Evolutionary conservation across 1,140 invertebrate species (phyloP).

Genomic region (Penaeus vannamei): DNA sequence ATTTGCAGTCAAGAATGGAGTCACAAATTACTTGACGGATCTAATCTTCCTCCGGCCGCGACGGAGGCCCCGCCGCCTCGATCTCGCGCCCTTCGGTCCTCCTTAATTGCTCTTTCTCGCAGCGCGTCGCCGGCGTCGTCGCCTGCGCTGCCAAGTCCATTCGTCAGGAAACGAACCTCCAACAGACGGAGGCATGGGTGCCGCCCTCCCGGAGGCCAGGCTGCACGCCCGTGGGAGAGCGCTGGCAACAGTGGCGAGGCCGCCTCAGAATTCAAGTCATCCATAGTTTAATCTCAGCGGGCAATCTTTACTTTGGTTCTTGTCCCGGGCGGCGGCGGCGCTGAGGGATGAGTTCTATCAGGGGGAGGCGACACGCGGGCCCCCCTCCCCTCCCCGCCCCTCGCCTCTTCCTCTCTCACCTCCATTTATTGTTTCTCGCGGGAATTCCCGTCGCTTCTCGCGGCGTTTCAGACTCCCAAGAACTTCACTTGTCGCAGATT

Average conservation of each 20-base stretch:
- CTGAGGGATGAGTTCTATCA: constrained; percentile 51
- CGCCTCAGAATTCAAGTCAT: constrained; percentile 61
- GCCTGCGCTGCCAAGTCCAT: too few relatives aligned
- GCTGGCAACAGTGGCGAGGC: constrained; percentile 31
- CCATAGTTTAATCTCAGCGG: constrained; percentile 59
- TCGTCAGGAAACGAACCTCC: too few relatives aligned
- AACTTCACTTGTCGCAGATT: too few relatives aligned
- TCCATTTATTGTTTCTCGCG: neutral
- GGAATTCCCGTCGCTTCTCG: too few relatives aligned
- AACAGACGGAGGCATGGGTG: too few relatives aligned
- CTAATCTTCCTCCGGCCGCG: constrained; percentile 49
- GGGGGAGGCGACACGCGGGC: neutral
- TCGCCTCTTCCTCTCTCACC: neutral
- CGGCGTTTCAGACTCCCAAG: too few relatives aligned
- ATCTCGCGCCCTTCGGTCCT: neutral
- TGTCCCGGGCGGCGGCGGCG: constrained; percentile 47
- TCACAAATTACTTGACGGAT: constrained; percentile 61
- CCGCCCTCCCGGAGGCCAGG: too few relatives aligned
- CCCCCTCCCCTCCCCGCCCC: neutral
- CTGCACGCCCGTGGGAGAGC: neutral
- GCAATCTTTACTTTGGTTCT: constrained; percentile 60
- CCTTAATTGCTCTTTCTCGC: too few relatives aligned
- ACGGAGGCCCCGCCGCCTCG: constrained; percentile 30
- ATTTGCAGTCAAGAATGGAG: constrained; percentile 60
- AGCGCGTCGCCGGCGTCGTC: too few relatives aligned